Evolutionary conservation across 1,140 invertebrate genomes (phyloP).

Genomic region (Leptoteleia sp.): DNA sequence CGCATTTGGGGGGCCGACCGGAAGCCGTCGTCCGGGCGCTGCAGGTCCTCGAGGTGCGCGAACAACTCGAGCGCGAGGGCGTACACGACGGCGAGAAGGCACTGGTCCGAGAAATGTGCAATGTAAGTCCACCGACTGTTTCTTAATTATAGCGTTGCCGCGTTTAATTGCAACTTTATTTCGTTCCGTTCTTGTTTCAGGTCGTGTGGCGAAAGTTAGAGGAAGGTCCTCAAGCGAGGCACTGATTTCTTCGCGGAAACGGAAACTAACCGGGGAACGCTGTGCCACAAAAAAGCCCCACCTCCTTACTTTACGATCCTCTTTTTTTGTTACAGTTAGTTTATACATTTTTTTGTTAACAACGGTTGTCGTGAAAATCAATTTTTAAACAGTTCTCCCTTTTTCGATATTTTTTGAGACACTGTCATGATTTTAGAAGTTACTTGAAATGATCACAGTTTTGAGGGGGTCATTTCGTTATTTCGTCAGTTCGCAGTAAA

Average conservation of each 20-base stretch:
- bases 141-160: constrained; percentile 12
- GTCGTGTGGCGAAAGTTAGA: constrained; percentile 87
- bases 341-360: no score
- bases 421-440: no score
- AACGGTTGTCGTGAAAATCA: no score
- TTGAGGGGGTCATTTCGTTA: no score
- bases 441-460: no score
- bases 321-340: no score
- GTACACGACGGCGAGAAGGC: constrained; percentile 96
- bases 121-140: constrained; percentile 84
- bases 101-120: constrained; percentile 97
- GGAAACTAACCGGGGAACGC: neutral
- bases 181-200: constrained; percentile 74
- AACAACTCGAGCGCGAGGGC: constrained; percentile 90
- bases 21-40: constrained; percentile 95
- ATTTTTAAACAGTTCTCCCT: no score
- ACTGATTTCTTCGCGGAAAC: constrained; percentile 71
- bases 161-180: constrained; percentile 19
- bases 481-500: no score
- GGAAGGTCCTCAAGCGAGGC: constrained; percentile 83
- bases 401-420: no score
- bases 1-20: constrained; percentile 83
- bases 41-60: constrained; percentile 94
- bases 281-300: neutral
- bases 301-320: no score